phyloP scores from a whole-genome alignment of 2,888 invertebrate species.

The Cataglyphis albicans region DNA sequence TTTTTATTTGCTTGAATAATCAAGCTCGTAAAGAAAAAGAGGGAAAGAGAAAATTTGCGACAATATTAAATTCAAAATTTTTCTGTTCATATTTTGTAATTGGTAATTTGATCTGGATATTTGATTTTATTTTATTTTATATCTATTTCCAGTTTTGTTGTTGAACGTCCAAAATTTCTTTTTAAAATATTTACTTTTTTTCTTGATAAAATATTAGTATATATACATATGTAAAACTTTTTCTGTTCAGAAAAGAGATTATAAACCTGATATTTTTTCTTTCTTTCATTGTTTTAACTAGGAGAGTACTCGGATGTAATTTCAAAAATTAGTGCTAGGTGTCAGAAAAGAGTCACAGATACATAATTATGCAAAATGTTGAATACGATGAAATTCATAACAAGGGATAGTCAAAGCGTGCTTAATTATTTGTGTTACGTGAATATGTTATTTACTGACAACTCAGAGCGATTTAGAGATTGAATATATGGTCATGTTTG shows the following conservation, averaged over 20 bases:
- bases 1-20: slow-evolving; percentile 31
- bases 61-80: not conserved
- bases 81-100: slow-evolving; percentile 4
- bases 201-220: not conserved
- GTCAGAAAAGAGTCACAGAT: not conserved
- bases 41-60: not conserved
- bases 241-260: not conserved
- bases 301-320: not conserved
- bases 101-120: not conserved
- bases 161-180: not conserved
- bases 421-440: slow-evolving; percentile 27
- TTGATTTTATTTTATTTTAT: not conserved
- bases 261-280: not conserved
- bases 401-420: slow-evolving; percentile 9
- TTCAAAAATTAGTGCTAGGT: not conserved
- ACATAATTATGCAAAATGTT: not conserved
- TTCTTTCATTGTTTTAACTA: not conserved
- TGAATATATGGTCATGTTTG: not conserved
- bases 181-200: not conserved
- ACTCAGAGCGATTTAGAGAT: not conserved
- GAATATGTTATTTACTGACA: not conserved
- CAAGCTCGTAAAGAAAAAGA: not conserved
- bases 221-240: not conserved
- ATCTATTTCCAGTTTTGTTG: not conserved
- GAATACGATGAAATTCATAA: not conserved